A percentile compares a stretch with the other conserved stretches of the same genome.
phyloP scores from a whole-genome alignment of 2,888 invertebrate genomes.

The Chaetoderma sp. region DNA sequence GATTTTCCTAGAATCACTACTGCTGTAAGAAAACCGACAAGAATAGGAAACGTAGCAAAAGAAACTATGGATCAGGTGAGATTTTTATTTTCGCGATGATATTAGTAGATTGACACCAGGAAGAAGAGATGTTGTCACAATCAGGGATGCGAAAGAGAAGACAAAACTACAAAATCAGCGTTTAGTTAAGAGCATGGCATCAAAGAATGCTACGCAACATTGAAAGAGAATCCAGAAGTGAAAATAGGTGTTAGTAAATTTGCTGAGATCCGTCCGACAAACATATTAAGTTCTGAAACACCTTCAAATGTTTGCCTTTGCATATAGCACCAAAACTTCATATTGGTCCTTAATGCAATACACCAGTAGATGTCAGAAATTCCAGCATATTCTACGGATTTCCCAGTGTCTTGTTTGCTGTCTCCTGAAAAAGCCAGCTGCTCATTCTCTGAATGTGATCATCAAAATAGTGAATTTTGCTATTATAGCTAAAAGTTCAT shows the following conservation, averaged over 20 bases:
- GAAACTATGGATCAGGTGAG: background rate
- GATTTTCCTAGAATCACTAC: constrained; percentile 22
- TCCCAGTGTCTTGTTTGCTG: background rate
- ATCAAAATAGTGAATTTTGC: background rate
- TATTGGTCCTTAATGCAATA: background rate
- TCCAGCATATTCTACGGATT: background rate
- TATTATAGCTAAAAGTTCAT: background rate
- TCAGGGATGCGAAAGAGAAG: constrained; percentile 17
- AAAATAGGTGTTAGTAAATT: constrained; percentile 14
- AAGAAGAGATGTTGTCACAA: constrained; percentile 9
- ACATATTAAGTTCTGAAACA: background rate
- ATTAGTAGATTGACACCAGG: background rate
- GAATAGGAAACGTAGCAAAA: constrained; percentile 2
- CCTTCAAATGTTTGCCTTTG: constrained; percentile 6
- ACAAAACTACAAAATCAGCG: background rate
- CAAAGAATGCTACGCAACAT: constrained; percentile 1
- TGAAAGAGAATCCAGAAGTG: constrained; percentile 25
- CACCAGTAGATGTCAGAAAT: background rate
- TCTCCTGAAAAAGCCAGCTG: background rate
- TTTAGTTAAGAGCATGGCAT: background rate
- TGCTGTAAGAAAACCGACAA: constrained; percentile 18
- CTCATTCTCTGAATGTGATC: background rate
- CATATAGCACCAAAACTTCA: constrained; percentile 3
- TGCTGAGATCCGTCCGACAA: background rate
- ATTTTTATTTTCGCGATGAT: constrained; percentile 1